A percentile compares a stretch with the other conserved stretches of the same genome.
Conservation (phyloP, 1,140 invertebrate genomes). For the Drosophila sucinea region DNA sequence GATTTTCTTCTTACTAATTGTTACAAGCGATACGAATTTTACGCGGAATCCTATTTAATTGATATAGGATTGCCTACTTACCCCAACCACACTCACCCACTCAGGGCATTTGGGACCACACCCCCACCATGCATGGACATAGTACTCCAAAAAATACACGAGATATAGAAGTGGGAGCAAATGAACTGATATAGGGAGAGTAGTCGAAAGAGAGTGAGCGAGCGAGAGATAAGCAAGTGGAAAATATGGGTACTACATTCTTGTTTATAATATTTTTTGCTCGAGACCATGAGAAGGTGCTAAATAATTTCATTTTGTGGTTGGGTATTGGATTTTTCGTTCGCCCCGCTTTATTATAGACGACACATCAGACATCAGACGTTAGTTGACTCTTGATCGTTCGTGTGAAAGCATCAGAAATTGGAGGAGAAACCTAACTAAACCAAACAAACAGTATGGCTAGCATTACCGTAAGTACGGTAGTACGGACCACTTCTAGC, state of each 20-base stretch:
- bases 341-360: neutral
- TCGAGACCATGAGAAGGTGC: slow-evolving; percentile 6
- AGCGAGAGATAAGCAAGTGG: neutral
- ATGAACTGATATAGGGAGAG: neutral
- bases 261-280: slow-evolving; percentile 5
- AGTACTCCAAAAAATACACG: neutral
- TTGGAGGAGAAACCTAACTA: neutral
- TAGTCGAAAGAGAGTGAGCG: neutral
- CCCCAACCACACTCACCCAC: neutral
- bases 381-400: neutral
- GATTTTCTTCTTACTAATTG: neutral
- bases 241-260: neutral
- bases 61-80: neutral
- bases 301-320: slow-evolving; percentile 7
- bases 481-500: no score
- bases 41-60: neutral
- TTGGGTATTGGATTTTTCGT: neutral
- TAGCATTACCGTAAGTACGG: slow-evolving; percentile 1
- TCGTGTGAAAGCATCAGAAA: neutral
- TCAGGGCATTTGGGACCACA: neutral
- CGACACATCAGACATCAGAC: neutral
- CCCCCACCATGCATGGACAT: neutral
- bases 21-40: neutral
- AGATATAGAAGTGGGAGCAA: neutral
- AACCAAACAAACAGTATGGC: neutral